Base-by-base conservation (phyloP, 2,797 vertebrate genomes). In the Falco columbarius region DNA sequence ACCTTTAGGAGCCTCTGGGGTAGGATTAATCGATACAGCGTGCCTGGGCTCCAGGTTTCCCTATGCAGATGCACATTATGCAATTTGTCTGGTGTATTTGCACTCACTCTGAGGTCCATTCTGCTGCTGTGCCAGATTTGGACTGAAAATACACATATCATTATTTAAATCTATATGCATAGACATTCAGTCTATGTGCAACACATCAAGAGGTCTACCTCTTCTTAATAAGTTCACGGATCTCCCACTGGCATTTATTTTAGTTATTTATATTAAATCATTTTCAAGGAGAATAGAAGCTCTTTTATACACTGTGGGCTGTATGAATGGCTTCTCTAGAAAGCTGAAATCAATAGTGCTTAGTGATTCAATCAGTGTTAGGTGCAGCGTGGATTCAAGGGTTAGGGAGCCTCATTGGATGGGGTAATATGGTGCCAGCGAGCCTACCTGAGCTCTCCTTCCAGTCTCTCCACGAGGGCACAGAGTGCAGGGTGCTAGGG, bases 221-320 rank as follows among this genome's bases (percentile, higher is more conserved):
- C 75, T 83, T 84, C 89, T 94, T 97, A 97, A 81, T 95, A 96
- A 92, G 90, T 86, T 95, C 90, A 83, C 75, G 77, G 95, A 95
- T 96, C 75, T 96, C 95, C 94, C 79, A 94, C 91, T 92, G 94
- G 88, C 89, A 93, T 96, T 95, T 97, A 93, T 95, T 96, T 95
- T 90, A 92, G 84, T 93, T 96, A 95, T 93, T 96, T 95, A 91
- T 90, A 95, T 94, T 95, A 96, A 95, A 95, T 92, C 51, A 94
- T 91, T 94, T 97, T 95, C 77, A 88, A 89, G 90, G 79, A 93
- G 90, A 97, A 97, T 87, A 97, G 94, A 95, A 94, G 94, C 79
- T 93, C 95, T 94, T 92, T 96, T 90, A 79, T 96, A 92, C 63
- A 66, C 72, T 73, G 46, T 83, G 62, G 84, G 75, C 82, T 75